Percentiles rank a stretch among this genome's conserved stretches.
Conservation (phyloP, 2,797 vertebrate species). For the Threskiornis aethiopicus region DNA sequence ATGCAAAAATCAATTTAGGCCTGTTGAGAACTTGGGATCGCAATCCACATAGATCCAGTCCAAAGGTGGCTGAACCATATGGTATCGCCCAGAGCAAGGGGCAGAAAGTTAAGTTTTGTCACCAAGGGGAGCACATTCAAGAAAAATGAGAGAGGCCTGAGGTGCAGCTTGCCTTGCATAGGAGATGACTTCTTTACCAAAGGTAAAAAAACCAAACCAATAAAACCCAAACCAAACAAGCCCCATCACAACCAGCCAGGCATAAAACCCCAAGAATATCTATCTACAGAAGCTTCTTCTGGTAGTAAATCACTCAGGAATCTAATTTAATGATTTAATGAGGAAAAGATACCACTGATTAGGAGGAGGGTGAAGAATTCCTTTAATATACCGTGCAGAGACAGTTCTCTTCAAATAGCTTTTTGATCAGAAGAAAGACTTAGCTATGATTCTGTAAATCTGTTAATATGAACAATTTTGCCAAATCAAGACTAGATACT, state of each 20-base stretch:
- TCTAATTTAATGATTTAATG: neutral
- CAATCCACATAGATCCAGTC: neutral
- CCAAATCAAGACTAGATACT: neutral
- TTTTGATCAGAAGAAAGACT: neutral
- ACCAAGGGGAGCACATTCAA: neutral
- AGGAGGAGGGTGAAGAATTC: neutral
- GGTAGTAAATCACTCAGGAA: neutral
- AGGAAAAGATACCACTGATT: neutral
- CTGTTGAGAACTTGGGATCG: neutral
- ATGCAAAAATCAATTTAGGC: neutral
- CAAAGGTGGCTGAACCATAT: rapidly evolving
- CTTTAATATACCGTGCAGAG: neutral
- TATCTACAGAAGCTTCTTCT: neutral
- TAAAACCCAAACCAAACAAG: neutral
- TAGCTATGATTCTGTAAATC: neutral
- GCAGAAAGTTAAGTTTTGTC: neutral
- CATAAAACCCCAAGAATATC: neutral
- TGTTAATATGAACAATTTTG: neutral
- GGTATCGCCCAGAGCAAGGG: rapidly evolving
- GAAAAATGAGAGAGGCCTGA: neutral
- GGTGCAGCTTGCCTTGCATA: neutral
- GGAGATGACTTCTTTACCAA: neutral
- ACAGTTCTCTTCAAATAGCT: neutral
- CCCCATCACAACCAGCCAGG: neutral
- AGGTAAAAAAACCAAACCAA: neutral